Base-by-base conservation (phyloP, 2,888 invertebrate species). In the Hipparchia sbordonii region DNA sequence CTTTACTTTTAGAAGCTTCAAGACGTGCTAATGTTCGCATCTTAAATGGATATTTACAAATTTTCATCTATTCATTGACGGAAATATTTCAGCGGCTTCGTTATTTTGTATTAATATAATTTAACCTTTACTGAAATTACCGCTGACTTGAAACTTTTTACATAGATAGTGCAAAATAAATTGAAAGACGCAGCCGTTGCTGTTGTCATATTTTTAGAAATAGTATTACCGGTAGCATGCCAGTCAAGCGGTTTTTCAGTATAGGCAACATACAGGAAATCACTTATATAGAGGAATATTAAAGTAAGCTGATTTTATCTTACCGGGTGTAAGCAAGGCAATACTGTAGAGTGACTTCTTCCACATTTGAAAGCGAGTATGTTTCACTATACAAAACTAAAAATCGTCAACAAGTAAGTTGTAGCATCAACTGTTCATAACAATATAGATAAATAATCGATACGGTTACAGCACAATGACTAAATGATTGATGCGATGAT, bases 291-390 rank as follows among this genome's bases (percentile, higher is more conserved):
- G 87, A 92, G 92, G 92, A 39, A 90, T 90, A 92, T 92, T 90
- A 91, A 85, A 93, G 90, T 90, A 93, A 93, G 93, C 93, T 91
- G 91, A 91, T 90, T 89, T 88, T 91, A 91, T 93, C 93, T 93
- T 93, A 93, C 93, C 93, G 85, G 92, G 92, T 93, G 92, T 92
- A 93, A 93, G 93, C 93, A 93, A 93, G 91, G 90, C 92, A 92
- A 89, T 92, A 92, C 92, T 92, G 93, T 90, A 90, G 92, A 90
- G 92, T 93, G 93, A 92, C 93, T 90, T 92, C 93, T 92, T 93
- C 93, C 92, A 92, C 92, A 92, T 91, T 92, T 90, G 89, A 91
- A 93, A 93, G 93, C 92, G 90, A 92, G 89, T 87, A 92, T 91
- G 89, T 92, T 89, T 92, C 93, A 92, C 93, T 93, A 93, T 92